These are phyloP conservation scores for Porphyrio hochstetteri DNA, from an alignment of 2,113 vertebrate genomes.

Conservation along the genomic window DNA sequence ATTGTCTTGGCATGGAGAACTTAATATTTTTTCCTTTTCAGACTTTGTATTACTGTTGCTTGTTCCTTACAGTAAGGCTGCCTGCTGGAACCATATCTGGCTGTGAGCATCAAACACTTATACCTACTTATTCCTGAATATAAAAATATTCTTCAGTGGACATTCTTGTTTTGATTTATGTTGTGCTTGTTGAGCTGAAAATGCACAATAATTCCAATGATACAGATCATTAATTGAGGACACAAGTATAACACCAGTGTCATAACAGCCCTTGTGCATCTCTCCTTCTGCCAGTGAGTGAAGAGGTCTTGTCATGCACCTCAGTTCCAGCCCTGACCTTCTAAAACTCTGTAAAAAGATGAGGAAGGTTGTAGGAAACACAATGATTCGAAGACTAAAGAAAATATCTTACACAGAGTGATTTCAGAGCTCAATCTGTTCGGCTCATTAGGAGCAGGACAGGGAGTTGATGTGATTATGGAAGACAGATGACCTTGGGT, in stretches of 20 bases:
- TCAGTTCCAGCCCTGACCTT: not conserved
- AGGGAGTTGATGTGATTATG: not conserved
- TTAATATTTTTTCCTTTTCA: not conserved
- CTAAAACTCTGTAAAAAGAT: not conserved
- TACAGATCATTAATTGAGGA: not conserved
- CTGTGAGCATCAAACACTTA: not conserved
- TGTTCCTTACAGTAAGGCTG: not conserved
- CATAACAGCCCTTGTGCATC: not conserved
- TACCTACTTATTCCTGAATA: not conserved
- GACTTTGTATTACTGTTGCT: not conserved
- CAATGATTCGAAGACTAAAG: not conserved
- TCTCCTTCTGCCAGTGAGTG: not conserved
- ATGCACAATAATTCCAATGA: not conserved
- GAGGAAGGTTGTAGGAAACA: not conserved
- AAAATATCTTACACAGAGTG: not conserved
- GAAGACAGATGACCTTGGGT: constrained; percentile 3
- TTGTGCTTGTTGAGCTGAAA: not conserved
- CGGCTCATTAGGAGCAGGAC: not conserved
- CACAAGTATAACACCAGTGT: not conserved
- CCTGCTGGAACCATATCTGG: not conserved
- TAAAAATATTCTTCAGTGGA: not conserved
- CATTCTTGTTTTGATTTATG: not conserved
- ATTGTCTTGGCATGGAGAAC: not conserved
- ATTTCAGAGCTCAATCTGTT: not conserved
- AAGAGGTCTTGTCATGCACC: not conserved